A percentile compares a stretch with the other conserved stretches of the same genome.
These are phyloP conservation scores for Rhabdornis inornatus DNA, from an alignment of 2,113 vertebrate species.

Conservation along the genomic window DNA sequence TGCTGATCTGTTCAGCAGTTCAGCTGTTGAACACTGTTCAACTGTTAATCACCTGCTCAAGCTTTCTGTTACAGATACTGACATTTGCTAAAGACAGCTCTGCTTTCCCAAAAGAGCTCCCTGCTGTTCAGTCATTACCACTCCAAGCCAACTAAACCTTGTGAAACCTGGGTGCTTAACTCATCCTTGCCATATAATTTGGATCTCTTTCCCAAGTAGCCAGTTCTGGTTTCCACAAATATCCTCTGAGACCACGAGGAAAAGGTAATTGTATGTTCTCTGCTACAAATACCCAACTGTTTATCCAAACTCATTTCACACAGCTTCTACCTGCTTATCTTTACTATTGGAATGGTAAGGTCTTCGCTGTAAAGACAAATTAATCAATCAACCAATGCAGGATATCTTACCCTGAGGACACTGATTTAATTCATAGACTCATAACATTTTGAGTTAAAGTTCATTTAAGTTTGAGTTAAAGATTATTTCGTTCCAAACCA, in stretches of 20 bases:
- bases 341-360: neutral
- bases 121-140: neutral
- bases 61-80: neutral
- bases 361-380: neutral
- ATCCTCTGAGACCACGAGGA: neutral
- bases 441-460: neutral
- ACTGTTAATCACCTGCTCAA: neutral
- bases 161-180: neutral
- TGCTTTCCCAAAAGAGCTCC: neutral
- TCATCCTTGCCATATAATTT: neutral
- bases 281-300: neutral
- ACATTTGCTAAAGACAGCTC: neutral
- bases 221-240: neutral
- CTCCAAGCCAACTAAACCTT: neutral
- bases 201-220: neutral
- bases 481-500: neutral
- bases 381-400: neutral
- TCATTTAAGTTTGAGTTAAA: neutral
- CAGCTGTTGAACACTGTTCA: no score
- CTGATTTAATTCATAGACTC: neutral
- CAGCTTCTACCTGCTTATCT: neutral
- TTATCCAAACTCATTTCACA: neutral
- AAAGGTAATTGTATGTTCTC: neutral
- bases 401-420: neutral
- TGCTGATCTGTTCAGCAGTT: no score